A percentile compares a stretch with the other conserved stretches of the same genome.
Conservation (phyloP, 2,888 invertebrate species). For the Cyclophora albipunctata region DNA sequence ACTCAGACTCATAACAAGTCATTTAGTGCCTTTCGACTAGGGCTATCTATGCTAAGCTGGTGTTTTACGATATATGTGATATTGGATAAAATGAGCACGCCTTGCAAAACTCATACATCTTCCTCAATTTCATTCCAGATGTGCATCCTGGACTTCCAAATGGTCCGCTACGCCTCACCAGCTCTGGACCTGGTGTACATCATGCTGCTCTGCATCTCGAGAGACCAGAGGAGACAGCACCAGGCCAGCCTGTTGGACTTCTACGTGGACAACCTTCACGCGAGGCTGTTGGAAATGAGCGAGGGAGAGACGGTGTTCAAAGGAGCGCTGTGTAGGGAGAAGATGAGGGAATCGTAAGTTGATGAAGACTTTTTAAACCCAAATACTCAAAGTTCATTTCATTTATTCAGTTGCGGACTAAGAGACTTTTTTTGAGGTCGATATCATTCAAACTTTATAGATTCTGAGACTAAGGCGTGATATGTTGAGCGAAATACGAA, state of each 20-base stretch:
- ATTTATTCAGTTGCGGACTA: too few relatives aligned
- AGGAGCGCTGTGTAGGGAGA: constrained; percentile 60
- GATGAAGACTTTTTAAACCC: neutral
- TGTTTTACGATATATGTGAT: too few relatives aligned
- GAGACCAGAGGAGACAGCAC: constrained; percentile 75
- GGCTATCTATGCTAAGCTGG: too few relatives aligned
- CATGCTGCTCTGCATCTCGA: constrained; percentile 79
- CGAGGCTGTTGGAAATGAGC: constrained; percentile 70
- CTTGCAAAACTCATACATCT: too few relatives aligned
- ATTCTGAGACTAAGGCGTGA: too few relatives aligned
- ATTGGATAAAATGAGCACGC: too few relatives aligned
- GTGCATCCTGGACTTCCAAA: constrained; percentile 82
- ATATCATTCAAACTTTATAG: too few relatives aligned
- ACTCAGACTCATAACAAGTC: too few relatives aligned
- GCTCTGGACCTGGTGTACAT: constrained; percentile 80
- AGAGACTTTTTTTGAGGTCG: too few relatives aligned
- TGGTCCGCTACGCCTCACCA: constrained; percentile 81
- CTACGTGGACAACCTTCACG: constrained; percentile 77
- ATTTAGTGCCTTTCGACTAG: too few relatives aligned
- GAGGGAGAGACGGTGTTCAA: constrained; percentile 53
- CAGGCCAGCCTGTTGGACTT: constrained; percentile 74
- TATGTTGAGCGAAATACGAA: too few relatives aligned
- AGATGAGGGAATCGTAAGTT: constrained; percentile 73
- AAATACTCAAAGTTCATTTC: too few relatives aligned
- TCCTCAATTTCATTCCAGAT: constrained; percentile 55